Percentiles rank a stretch among this genome's conserved stretches.
Conservation (phyloP, 2,888 invertebrate species). For the Pilophorus perplexus region DNA sequence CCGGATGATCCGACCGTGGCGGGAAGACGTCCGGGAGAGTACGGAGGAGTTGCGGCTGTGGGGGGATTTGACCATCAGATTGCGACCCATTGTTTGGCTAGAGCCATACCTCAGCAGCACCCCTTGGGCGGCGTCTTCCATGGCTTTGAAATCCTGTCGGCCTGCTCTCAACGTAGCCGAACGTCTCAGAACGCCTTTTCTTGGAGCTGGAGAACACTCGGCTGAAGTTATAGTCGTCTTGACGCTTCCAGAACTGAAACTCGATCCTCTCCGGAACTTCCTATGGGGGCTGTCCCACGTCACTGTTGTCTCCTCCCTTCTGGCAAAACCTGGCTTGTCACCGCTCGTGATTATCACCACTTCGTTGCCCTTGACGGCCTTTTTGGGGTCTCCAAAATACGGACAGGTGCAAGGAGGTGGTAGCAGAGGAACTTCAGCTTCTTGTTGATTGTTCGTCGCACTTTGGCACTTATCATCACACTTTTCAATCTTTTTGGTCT, state of each 20-base stretch:
- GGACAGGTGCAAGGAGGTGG: constrained; percentile 79
- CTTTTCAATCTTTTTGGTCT: neutral
- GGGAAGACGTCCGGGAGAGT: constrained; percentile 59
- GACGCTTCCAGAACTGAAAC: constrained; percentile 57
- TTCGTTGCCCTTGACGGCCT: constrained; percentile 51
- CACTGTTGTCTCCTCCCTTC: constrained; percentile 44
- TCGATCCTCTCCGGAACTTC: constrained; percentile 44
- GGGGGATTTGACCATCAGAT: constrained; percentile 43
- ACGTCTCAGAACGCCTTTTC: constrained; percentile 57
- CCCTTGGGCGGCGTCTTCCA: constrained; percentile 46
- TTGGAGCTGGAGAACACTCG: constrained; percentile 49
- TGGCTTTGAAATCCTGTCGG: constrained; percentile 44
- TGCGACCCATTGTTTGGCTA: constrained; percentile 42
- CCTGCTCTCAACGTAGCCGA: constrained; percentile 60
- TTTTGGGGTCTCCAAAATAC: constrained; percentile 62
- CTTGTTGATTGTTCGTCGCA: constrained; percentile 23
- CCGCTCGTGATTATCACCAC: constrained; percentile 49
- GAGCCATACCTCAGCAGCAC: constrained; percentile 46
- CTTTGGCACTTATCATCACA: neutral
- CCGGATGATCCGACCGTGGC: constrained; percentile 78
- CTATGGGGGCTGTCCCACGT: constrained; percentile 46
- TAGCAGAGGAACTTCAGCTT: constrained; percentile 51
- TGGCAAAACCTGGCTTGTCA: constrained; percentile 48
- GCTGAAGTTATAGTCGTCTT: constrained; percentile 61
- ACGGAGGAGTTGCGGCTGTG: constrained; percentile 73